phyloP scores from a whole-genome alignment of 2,113 vertebrate species.

The Rhinichthys klamathensis region DNA sequence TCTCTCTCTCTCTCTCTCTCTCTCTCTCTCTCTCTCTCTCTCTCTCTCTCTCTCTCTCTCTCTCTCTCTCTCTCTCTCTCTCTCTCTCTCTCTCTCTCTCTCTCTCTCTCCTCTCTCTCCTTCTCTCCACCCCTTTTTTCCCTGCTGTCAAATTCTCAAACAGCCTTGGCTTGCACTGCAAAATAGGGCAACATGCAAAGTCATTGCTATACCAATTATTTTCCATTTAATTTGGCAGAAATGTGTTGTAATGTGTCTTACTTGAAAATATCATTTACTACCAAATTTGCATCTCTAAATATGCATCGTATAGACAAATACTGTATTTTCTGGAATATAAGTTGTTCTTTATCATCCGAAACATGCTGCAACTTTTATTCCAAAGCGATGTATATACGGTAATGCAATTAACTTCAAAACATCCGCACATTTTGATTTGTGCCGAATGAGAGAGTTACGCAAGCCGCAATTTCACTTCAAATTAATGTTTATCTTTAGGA shows the following conservation, averaged over 20 bases:
- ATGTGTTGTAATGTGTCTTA: background rate
- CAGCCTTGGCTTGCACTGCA: background rate
- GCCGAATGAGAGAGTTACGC: background rate
- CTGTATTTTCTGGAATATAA: too few relatives aligned
- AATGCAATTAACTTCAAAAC: background rate
- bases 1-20: background rate
- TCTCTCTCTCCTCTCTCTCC: background rate
- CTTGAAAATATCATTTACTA: background rate
- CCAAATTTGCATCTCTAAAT: background rate
- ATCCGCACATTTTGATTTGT: background rate
- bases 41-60: background rate
- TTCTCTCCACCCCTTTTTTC: background rate
- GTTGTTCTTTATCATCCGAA: background rate
- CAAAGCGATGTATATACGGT: background rate
- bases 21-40: background rate
- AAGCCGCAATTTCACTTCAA: background rate
- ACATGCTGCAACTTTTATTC: background rate
- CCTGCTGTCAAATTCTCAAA: background rate
- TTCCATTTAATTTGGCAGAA: background rate
- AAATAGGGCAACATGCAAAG: conserved; percentile 22
- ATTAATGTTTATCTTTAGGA: background rate
- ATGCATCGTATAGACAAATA: background rate
- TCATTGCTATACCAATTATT: background rate
- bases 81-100: background rate
- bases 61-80: background rate